Base-by-base conservation (phyloP, 2,888 invertebrate genomes). In the Drosophila quinaria region DNA sequence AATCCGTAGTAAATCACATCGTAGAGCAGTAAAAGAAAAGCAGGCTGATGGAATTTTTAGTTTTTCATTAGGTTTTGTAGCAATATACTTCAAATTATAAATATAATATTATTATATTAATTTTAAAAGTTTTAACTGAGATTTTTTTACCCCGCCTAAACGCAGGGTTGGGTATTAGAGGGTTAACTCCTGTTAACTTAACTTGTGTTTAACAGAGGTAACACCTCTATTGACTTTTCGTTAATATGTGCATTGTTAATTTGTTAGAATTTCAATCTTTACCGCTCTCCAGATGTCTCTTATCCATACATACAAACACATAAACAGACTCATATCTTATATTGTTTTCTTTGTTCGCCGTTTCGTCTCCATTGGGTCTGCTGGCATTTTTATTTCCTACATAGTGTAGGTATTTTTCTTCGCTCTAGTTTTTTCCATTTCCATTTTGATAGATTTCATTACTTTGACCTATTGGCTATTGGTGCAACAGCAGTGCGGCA, bases 361-460 rank as follows among this genome's bases (percentile, higher is more conserved):
- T 35, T 13, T 13, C 29, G 6, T 5, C 54, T 5, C 4, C 13
- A 29, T 15, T 17, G 9, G 41, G 29, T 54, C 54, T 25, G 25
- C n/a, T 33, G 55, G 42, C 33, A 44, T 61, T 74, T 64, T 60
- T 60, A 69, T 64, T 56, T 55, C 46, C 41, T 60, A 61, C 69
- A 70, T 64, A 42, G 51, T 17, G 41, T 22, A 35, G 8, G 13
- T 51, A 33, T 41, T 44, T 19, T 4, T 33, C 15, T 50, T 29
- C 13, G 31, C 17, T 44, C 52, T 47, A 46, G 52, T 54, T 62
- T 62, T 25, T 39, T 42, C 25, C 52, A 19, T 49, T 47, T 47
- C 33, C 31, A 47, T 29, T 39, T 49, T 47, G 61, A 61, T 61
- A 54, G 61, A 61, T 66, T 67, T 67, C 55, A 67, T 46, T 61